Conservation (phyloP, 2,888 invertebrate genomes). For the Eupithecia subfuscata region DNA sequence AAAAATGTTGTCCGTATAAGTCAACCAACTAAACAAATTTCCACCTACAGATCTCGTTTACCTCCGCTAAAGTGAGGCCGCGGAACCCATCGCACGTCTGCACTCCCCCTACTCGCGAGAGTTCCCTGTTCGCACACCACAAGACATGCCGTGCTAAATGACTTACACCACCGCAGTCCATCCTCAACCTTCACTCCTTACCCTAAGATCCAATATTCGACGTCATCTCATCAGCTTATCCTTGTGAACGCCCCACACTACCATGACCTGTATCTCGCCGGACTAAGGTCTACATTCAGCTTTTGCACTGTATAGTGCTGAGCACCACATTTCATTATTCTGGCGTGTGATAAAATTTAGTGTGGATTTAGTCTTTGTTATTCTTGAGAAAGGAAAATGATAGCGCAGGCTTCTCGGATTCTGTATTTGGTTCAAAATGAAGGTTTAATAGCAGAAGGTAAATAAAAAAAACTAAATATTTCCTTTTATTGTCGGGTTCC, state of each 20-base stretch:
- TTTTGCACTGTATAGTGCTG: conserved; percentile 28
- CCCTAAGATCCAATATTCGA: conserved; percentile 25
- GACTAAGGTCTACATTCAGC: conserved; percentile 22
- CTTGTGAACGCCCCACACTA: conserved; percentile 3
- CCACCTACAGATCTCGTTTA: neutral
- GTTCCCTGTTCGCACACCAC: conserved; percentile 41
- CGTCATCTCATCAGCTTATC: neutral
- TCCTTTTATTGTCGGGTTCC: conserved; percentile 62
- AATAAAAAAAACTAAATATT: neutral
- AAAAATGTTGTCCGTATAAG: neutral
- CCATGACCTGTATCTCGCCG: conserved; percentile 14
- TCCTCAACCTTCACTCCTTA: conserved; percentile 12
- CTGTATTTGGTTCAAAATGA: neutral
- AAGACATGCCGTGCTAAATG: conserved; percentile 41
- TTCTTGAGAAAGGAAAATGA: conserved; percentile 26
- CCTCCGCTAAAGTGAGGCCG: conserved; percentile 18
- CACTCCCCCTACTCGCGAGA: conserved; percentile 36
- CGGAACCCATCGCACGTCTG: conserved; percentile 33
- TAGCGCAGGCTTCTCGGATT: neutral
- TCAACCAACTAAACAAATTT: neutral
- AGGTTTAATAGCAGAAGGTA: neutral
- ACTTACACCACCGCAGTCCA: conserved; percentile 27
- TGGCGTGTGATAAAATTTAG: conserved; percentile 36
- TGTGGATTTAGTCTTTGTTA: conserved; percentile 36
- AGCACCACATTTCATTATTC: conserved; percentile 39